These are phyloP conservation scores for Drosophila mojavensis DNA, from an alignment of 1,140 invertebrate species.

Conservation along the genomic window DNA sequence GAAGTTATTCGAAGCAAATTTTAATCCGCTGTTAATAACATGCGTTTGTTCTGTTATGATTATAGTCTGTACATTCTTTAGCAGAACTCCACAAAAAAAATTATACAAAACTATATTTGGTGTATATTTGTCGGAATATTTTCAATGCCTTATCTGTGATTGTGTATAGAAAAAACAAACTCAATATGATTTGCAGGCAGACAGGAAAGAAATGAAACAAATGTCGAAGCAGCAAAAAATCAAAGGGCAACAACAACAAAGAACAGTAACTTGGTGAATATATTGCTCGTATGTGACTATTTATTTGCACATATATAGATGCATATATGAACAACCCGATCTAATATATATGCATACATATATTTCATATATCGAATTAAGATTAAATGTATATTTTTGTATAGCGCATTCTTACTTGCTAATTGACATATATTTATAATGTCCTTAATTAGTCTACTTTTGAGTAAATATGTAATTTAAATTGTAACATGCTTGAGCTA, in stretches of 20 bases:
- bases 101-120: neutral
- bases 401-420: constrained; percentile 6
- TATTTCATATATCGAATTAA: neutral
- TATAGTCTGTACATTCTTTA: neutral
- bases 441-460: neutral
- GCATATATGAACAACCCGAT: too few species aligned
- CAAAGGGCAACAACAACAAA: constrained; percentile 13
- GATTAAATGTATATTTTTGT: neutral
- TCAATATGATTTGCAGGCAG: constrained; percentile 42
- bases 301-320: too few species aligned
- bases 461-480: neutral
- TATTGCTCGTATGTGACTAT: too few species aligned
- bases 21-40: too few species aligned
- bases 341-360: neutral
- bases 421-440: neutral
- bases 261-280: constrained; percentile 13
- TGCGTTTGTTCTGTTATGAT: too few species aligned
- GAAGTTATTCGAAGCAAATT: too few species aligned
- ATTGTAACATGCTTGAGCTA: neutral
- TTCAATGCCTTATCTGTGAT: neutral
- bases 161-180: constrained; percentile 22
- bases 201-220: constrained; percentile 38
- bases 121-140: neutral
- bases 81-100: neutral
- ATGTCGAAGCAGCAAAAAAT: constrained; percentile 57